Evolutionary conservation across 1,140 invertebrate species (phyloP).

Genomic region (Zaprionus africanus): DNA sequence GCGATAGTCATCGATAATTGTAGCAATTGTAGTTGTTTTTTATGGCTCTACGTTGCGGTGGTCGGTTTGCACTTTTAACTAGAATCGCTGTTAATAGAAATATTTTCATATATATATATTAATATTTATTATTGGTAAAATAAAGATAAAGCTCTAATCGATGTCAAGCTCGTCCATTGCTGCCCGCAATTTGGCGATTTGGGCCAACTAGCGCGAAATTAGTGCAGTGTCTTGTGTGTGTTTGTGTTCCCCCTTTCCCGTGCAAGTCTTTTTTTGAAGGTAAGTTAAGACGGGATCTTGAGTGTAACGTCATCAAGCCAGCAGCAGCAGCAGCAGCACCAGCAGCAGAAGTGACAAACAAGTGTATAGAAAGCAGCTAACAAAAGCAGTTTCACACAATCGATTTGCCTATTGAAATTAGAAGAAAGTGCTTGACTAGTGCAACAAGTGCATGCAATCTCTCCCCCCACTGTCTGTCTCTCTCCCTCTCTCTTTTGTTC

Average conservation of each 20-base stretch:
- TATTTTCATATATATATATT: constrained; percentile 4
- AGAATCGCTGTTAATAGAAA: background rate
- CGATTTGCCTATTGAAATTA: constrained; percentile 22
- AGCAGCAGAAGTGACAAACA: constrained; percentile 7
- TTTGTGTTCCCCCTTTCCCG: constrained; percentile 2
- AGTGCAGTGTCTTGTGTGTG: constrained; percentile 19
- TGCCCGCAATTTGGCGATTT: background rate
- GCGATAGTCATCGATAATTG: background rate
- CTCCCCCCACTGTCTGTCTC: constrained; percentile 9
- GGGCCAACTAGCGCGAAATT: constrained; percentile 15
- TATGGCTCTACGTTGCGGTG: constrained; percentile 19
- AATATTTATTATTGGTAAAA: background rate
- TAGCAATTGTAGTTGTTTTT: constrained; percentile 16
- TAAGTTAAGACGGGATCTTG: constrained; percentile 48
- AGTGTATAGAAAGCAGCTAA: constrained; percentile 36
- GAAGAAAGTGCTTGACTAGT: constrained; percentile 31
- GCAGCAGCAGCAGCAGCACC: background rate
- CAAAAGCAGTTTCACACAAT: constrained; percentile 2
- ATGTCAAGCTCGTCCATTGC: background rate
- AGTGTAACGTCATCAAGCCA: constrained; percentile 50
- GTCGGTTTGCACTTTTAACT: constrained; percentile 21
- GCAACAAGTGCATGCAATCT: constrained; percentile 31
- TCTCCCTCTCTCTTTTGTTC: background rate
- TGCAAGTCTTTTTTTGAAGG: constrained; percentile 20
- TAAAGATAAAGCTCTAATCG: background rate